A percentile compares a stretch with the other conserved stretches of the same genome.
phyloP scores from a whole-genome alignment of 2,888 invertebrate genomes.

The Epiblema foenella region DNA sequence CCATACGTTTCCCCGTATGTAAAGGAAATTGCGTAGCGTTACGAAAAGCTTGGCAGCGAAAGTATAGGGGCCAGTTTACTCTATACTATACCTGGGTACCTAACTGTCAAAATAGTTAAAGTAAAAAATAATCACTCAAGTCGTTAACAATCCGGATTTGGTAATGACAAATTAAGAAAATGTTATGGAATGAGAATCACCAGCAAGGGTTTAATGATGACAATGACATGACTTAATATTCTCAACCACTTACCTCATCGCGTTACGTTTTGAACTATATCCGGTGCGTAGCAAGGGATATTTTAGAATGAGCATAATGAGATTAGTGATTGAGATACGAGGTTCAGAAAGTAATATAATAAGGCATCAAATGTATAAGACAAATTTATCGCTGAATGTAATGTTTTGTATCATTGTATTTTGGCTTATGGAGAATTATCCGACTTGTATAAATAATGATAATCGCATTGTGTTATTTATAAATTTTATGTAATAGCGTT shows the following conservation, averaged over 20 bases:
- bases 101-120: no score
- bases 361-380: slow-evolving; percentile 31
- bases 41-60: no score
- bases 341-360: slow-evolving; percentile 16
- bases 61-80: no score
- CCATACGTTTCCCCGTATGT: no score
- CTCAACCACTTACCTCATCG: slow-evolving; percentile 1
- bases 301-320: slow-evolving; percentile 8
- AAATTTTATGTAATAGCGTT: slow-evolving; percentile 70
- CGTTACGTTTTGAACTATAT: slow-evolving; percentile 2
- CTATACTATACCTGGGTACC: no score
- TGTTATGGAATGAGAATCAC: no score
- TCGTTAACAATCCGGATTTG: no score
- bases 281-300: background rate
- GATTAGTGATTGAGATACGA: background rate
- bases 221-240: background rate
- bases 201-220: background rate
- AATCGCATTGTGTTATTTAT: slow-evolving; percentile 52
- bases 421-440: slow-evolving; percentile 50
- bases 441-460: slow-evolving; percentile 45
- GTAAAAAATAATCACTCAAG: no score
- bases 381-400: slow-evolving; percentile 24
- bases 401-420: slow-evolving; percentile 44
- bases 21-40: no score
- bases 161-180: no score